Evolutionary conservation across 2,113 vertebrate species (phyloP).

Genomic region (Origma solitaria): DNA sequence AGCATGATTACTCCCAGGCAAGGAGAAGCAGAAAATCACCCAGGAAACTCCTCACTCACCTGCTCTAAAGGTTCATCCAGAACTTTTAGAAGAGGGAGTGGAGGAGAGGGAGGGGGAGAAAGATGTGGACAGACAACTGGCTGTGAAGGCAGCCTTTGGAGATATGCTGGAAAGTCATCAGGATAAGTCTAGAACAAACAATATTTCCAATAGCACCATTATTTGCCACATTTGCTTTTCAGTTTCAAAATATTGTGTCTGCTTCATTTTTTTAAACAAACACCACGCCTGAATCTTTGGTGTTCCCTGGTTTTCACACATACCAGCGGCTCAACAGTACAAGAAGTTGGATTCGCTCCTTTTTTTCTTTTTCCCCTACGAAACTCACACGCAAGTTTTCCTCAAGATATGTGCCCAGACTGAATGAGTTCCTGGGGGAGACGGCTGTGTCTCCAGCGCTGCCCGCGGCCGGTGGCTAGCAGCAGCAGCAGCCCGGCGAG

Average conservation of each 20-base stretch:
- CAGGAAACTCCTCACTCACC: background rate
- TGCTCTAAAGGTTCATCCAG: background rate
- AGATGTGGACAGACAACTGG: background rate
- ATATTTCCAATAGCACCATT: background rate
- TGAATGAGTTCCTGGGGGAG: background rate
- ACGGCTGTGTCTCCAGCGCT: background rate
- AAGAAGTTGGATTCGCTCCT: background rate
- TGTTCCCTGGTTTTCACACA: accelerated
- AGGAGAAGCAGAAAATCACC: background rate
- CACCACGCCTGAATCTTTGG: background rate
- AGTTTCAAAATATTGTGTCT: background rate
- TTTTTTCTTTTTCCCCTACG: background rate
- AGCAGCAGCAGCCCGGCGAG: background rate
- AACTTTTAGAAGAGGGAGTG: background rate
- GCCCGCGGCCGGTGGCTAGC: background rate
- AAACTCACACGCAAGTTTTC: background rate
- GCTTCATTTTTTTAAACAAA: background rate
- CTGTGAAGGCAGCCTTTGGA: background rate
- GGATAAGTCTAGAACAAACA: background rate
- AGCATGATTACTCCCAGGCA: background rate
- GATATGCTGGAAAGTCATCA: background rate
- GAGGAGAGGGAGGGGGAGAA: background rate
- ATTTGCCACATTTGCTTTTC: background rate
- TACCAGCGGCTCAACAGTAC: background rate
- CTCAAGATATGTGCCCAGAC: background rate